phyloP scores from a whole-genome alignment of 2,113 vertebrate species.

The Callipepla squamata region DNA sequence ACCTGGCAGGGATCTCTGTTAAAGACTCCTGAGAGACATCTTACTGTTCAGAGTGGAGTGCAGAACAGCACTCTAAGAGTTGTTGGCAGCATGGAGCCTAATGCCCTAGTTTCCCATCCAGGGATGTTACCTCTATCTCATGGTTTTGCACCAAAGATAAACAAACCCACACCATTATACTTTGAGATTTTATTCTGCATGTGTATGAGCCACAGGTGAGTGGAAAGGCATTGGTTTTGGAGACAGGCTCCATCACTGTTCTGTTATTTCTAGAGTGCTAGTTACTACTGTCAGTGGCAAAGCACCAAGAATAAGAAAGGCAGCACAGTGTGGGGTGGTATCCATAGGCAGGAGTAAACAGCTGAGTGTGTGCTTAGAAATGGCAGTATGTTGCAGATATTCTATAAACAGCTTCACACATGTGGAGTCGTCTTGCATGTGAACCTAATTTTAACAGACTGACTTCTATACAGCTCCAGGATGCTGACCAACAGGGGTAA shows the following conservation, averaged over 20 bases:
- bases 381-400: too few species aligned
- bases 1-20: background rate
- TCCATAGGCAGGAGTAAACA: background rate
- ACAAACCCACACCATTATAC: background rate
- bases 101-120: background rate
- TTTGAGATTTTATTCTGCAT: background rate
- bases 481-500: background rate
- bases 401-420: background rate
- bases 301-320: background rate
- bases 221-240: background rate
- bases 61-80: background rate
- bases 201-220: background rate
- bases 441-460: too few species aligned
- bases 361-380: background rate
- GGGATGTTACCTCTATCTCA: background rate
- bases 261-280: background rate
- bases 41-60: background rate
- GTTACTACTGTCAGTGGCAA: background rate
- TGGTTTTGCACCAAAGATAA: background rate
- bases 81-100: background rate
- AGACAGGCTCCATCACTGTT: background rate
- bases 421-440: rapidly evolving
- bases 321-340: rapidly evolving
- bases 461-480: background rate
- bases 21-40: background rate